Percentiles rank a stretch among this genome's conserved stretches.
Evolutionary conservation across 1,140 invertebrate genomes (phyloP).

Genomic region (Drosophila sturtevanti): DNA sequence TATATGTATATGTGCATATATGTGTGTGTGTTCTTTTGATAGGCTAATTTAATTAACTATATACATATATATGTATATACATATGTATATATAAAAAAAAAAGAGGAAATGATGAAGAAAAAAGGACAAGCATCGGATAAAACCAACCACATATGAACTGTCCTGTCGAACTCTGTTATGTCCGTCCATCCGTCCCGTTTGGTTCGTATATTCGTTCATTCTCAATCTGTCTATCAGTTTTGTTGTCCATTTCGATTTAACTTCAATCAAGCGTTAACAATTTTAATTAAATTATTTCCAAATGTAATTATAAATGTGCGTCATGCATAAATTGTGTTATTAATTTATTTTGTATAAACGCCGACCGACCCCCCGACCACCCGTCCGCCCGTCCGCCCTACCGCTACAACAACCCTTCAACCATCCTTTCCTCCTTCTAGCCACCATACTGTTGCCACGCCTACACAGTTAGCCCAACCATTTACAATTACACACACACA

Average conservation of each 20-base stretch:
- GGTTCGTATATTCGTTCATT: not conserved
- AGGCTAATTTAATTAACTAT: constrained; percentile 72
- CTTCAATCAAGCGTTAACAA: constrained; percentile 81
- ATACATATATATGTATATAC: not conserved
- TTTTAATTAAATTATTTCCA: constrained; percentile 82
- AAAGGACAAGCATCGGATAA: constrained; percentile 6
- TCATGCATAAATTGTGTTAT: constrained; percentile 80
- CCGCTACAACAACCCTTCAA: not conserved
- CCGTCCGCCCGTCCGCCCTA: not conserved
- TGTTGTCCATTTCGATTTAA: constrained; percentile 65
- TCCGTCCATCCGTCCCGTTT: not conserved
- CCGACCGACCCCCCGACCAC: not conserved
- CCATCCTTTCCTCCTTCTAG: too few species aligned
- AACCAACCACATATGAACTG: not conserved
- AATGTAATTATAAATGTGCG: constrained; percentile 81
- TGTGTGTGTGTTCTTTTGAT: constrained; percentile 46
- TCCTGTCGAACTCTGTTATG: constrained; percentile 1
- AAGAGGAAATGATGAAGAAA: not conserved
- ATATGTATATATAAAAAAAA: not conserved
- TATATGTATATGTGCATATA: not conserved
- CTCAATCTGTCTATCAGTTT: constrained; percentile 4
- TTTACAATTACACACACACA: too few species aligned
- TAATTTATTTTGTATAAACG: constrained; percentile 67
- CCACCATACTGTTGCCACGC: too few species aligned
- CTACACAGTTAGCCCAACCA: too few species aligned